A percentile compares a stretch with the other conserved stretches of the same genome.
phyloP scores from a whole-genome alignment of 2,888 invertebrate species.

The Xestia sexstrigata region DNA sequence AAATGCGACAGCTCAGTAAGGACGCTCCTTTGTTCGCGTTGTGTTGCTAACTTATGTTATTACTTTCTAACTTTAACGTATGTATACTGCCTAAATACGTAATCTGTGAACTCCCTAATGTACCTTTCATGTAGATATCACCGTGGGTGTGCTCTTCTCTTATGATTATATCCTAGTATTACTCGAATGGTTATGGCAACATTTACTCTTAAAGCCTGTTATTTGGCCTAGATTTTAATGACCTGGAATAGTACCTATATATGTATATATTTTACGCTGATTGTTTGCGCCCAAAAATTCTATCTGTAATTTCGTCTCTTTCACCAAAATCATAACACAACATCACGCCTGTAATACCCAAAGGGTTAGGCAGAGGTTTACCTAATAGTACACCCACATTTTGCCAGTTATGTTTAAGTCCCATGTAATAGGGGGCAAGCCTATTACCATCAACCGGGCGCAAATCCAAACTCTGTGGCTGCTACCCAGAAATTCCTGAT shows the following conservation, averaged over 20 bases:
- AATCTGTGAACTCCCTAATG: conserved; percentile 45
- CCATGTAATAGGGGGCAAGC: too few relatives aligned
- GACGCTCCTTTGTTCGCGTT: conserved; percentile 47
- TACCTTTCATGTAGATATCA: conserved; percentile 41
- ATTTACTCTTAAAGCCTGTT: conserved; percentile 6
- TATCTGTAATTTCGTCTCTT: not conserved
- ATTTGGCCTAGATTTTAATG: not conserved
- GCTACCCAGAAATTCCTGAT: too few relatives aligned
- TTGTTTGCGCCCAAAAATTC: not conserved
- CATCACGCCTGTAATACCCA: too few relatives aligned
- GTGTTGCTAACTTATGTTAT: conserved; percentile 46
- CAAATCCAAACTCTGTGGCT: too few relatives aligned
- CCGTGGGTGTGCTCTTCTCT: not conserved
- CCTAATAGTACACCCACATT: too few relatives aligned
- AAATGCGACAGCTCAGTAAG: conserved; percentile 22
- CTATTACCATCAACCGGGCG: too few relatives aligned
- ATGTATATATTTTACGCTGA: conserved; percentile 1
- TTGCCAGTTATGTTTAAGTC: too few relatives aligned
- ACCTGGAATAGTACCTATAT: not conserved
- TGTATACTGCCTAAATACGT: conserved; percentile 32
- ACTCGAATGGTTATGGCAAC: not conserved
- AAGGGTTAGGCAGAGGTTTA: too few relatives aligned
- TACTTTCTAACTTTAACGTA: conserved; percentile 54
- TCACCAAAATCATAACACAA: not conserved
- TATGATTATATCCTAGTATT: conserved; percentile 28